A percentile compares a stretch with the other conserved stretches of the same genome.
Evolutionary conservation across 2,113 vertebrate genomes (phyloP).

Genomic region (Rhynchomys soricoides): DNA sequence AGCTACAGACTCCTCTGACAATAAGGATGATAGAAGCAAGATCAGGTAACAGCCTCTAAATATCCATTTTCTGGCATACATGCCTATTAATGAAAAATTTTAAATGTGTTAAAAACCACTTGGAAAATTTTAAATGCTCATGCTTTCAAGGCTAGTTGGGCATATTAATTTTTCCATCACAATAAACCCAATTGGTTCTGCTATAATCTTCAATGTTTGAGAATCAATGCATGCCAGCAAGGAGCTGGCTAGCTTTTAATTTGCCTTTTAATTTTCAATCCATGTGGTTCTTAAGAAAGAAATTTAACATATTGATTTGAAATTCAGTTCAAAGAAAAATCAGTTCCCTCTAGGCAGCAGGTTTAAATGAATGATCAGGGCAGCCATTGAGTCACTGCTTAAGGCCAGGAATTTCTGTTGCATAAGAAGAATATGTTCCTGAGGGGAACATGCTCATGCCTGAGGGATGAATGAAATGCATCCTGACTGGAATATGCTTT

Average conservation of each 20-base stretch:
- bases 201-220: slow-evolving; percentile 52
- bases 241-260: slow-evolving; percentile 63
- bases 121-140: slow-evolving; percentile 13
- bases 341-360: not conserved
- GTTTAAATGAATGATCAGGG: slow-evolving; percentile 60
- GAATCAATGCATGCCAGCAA: slow-evolving; percentile 54
- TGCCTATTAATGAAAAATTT: slow-evolving; percentile 35
- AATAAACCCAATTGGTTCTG: slow-evolving; percentile 29
- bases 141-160: not conserved
- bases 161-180: slow-evolving; percentile 54
- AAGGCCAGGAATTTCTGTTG: not conserved
- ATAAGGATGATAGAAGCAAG: not conserved
- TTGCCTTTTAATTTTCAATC: slow-evolving; percentile 73
- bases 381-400: not conserved
- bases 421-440: not conserved
- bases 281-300: slow-evolving; percentile 64
- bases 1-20: not conserved
- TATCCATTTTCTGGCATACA: not conserved
- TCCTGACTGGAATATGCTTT: slow-evolving; percentile 1
- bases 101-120: not conserved
- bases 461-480: not conserved
- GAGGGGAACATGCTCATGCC: not conserved
- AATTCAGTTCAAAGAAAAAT: slow-evolving; percentile 61
- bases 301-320: slow-evolving; percentile 69
- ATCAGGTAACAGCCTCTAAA: not conserved